Evolutionary conservation across 2,113 vertebrate genomes (phyloP), one percentile per base, ranked within the genome.

Genomic region (Raja brachyura): DNA sequence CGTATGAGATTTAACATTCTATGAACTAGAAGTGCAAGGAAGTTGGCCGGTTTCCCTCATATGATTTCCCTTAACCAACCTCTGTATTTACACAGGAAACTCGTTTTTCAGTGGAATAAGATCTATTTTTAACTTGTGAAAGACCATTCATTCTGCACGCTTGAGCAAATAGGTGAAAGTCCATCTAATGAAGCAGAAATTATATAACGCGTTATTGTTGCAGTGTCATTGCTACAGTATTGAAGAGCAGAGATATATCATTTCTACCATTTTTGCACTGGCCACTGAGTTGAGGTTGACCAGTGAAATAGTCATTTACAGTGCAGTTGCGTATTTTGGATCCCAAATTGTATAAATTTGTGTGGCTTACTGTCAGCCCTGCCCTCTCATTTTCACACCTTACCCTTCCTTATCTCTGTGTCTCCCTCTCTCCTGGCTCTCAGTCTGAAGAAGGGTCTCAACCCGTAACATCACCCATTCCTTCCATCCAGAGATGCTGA

Each of bases 21-120:
- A 73, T 28, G 3, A 92, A 25, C 68, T 92, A 73, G 90, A 92
- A 73, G 73, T 70, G 10, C 9, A 92, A 20, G 31, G 31, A 92
- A 39, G 63, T 73, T 70, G 63, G 63, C 90, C 68, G 54, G 68
- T 73, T 92, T 73, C 90, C 88, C 68, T 54, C 33, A 54, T 92
- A 54, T 73, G 33, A 92, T 92, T 92, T 92, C 20, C 66, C 63
- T 74, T 73, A 90, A 92, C 68, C 22, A 20, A 74, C 22, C 66
- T 92, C 33, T 39, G 14, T 92, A 92, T 92, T 92, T 92, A 92
- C 90, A 90, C 33, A 70, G 88, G 66, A 90, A 70, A 63, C 68
- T 86, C 48, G 20, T 70, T 92, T 92, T 92, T 31, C 59, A 88
- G 83, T 88, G 83, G 59, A 88, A 63, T 63, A 63, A 63, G 83